A percentile compares a stretch with the other conserved stretches of the same genome.
These are phyloP conservation scores for Sialis fuliginosa DNA, from an alignment of 2,888 invertebrate species.

Conservation along the genomic window DNA sequence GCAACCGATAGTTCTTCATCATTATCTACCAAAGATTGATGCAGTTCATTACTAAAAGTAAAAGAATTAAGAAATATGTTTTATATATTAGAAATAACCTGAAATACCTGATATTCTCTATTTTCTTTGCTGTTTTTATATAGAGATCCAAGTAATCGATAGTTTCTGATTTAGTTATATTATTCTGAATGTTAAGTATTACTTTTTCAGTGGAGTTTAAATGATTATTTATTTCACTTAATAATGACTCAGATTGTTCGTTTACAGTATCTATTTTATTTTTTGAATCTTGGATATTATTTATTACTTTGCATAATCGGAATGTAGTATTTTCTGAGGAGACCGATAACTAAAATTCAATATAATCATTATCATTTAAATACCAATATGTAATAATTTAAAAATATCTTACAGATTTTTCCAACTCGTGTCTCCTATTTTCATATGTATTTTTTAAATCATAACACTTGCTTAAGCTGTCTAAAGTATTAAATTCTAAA, in stretches of 20 bases:
- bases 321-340: constrained; percentile 43
- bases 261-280: constrained; percentile 28
- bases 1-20: constrained; percentile 34
- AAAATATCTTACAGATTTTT: constrained; percentile 23
- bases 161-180: constrained; percentile 34
- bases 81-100: constrained; percentile 11
- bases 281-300: constrained; percentile 36
- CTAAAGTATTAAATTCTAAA: constrained; percentile 30
- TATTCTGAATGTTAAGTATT: constrained; percentile 34
- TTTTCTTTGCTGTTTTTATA: constrained; percentile 46
- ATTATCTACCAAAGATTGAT: constrained; percentile 37
- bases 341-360: constrained; percentile 34
- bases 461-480: constrained; percentile 31
- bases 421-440: constrained; percentile 24
- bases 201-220: constrained; percentile 27
- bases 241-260: constrained; percentile 24
- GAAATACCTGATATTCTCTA: constrained; percentile 52
- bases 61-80: not conserved
- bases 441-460: constrained; percentile 25
- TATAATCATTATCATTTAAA: not conserved
- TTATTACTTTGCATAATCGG: constrained; percentile 41
- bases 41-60: constrained; percentile 36
- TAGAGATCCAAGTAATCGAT: constrained; percentile 43
- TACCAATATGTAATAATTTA: not conserved
- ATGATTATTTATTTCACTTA: constrained; percentile 27